phyloP scores from a whole-genome alignment of 2,888 invertebrate species.

The Cacoxenus indagator region DNA sequence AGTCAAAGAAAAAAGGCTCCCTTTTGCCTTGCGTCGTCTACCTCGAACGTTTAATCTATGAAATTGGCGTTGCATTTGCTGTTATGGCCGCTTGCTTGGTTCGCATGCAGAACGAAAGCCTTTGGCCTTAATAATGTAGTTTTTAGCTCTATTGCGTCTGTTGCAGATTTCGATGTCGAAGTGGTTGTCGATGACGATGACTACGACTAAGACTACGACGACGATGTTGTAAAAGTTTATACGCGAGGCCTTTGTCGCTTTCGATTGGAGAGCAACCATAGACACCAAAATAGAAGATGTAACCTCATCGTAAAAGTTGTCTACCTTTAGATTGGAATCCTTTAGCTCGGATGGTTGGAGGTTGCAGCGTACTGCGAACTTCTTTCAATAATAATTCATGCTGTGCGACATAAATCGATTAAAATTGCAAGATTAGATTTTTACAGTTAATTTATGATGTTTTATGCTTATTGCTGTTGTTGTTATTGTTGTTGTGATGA shows the following conservation, averaged over 20 bases:
- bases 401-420: constrained; percentile 51
- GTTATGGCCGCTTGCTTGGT: not conserved
- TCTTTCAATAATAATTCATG: constrained; percentile 45
- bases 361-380: constrained; percentile 19
- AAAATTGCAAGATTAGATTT: constrained; percentile 48
- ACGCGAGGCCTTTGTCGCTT: not conserved
- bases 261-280: not conserved
- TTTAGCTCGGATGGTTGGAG: not conserved
- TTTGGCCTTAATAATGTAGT: constrained; percentile 26
- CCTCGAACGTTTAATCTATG: not conserved
- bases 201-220: no score
- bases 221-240: not conserved
- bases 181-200: not conserved
- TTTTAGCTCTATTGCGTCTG: not conserved
- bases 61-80: not conserved
- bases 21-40: not conserved
- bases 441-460: constrained; percentile 48
- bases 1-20: constrained; percentile 9
- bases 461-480: constrained; percentile 16
- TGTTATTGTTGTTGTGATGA: not conserved
- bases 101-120: constrained; percentile 30
- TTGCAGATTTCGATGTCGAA: no score
- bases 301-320: no score
- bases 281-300: no score
- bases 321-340: not conserved